Evolutionary conservation across 1,140 invertebrate species (phyloP).

Genomic region (Cotesia vestalis): DNA sequence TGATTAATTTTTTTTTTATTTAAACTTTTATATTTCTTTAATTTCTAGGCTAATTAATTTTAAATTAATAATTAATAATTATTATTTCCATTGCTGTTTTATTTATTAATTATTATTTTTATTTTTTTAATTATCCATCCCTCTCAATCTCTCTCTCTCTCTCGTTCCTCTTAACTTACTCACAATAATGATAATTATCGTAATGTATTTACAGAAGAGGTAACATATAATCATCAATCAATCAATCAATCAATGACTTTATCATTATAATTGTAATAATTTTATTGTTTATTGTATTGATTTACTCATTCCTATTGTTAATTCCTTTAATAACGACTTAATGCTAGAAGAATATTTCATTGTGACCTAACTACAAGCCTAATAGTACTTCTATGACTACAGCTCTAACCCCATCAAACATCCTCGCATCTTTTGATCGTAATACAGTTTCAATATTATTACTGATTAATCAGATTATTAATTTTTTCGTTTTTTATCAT

Average conservation of each 20-base stretch:
- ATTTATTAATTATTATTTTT: not conserved
- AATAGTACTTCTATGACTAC: not conserved
- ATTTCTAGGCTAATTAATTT: no score
- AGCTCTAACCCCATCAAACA: not conserved
- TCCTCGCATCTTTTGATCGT: slow-evolving; percentile 6
- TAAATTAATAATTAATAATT: no score
- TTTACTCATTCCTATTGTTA: slow-evolving; percentile 22
- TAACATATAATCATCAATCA: slow-evolving; percentile 50
- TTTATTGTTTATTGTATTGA: slow-evolving; percentile 7
- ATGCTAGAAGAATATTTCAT: slow-evolving; percentile 24
- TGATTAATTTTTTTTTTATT: no score
- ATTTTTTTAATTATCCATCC: not conserved
- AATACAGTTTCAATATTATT: no score
- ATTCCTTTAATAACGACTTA: slow-evolving; percentile 24
- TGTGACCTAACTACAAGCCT: slow-evolving; percentile 30
- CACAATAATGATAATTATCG: slow-evolving; percentile 47
- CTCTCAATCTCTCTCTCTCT: not conserved
- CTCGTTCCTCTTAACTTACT: slow-evolving; percentile 10
- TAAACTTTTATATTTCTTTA: no score
- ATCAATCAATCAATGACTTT: slow-evolving; percentile 29
- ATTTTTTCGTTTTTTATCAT: no score
- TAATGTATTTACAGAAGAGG: slow-evolving; percentile 57
- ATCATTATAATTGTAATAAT: not conserved
- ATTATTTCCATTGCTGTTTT: not conserved
- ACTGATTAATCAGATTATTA: no score